A percentile compares a stretch with the other conserved stretches of the same genome.
Conservation (phyloP, 2,113 vertebrate genomes). For the Zosterops hypoxanthus region DNA sequence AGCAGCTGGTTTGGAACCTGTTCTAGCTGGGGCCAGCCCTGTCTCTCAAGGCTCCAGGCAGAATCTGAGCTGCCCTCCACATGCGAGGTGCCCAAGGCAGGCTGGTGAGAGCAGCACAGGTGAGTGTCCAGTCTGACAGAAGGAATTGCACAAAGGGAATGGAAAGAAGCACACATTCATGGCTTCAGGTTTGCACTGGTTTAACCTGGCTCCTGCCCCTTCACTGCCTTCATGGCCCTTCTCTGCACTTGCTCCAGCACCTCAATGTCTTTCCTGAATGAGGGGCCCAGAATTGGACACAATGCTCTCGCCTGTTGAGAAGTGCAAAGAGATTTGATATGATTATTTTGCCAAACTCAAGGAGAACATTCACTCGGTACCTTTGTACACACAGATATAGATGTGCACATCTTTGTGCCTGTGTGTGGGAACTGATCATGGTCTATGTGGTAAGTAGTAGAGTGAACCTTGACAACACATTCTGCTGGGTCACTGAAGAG, state of each 20-base stretch:
- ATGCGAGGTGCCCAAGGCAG: background rate
- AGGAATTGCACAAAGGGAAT: background rate
- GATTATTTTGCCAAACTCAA: background rate
- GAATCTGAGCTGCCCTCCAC: background rate
- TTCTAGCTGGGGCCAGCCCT: background rate
- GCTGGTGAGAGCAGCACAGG: background rate
- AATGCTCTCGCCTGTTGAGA: background rate
- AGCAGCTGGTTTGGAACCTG: background rate
- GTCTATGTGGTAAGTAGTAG: background rate
- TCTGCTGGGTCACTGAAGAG: slow-evolving; percentile 32
- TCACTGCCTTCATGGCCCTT: background rate
- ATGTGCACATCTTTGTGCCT: background rate
- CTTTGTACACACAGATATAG: background rate
- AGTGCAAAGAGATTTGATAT: background rate
- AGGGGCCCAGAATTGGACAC: background rate
- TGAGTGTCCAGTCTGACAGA: background rate
- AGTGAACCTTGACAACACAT: background rate
- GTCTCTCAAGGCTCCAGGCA: background rate
- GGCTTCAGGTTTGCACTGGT: background rate
- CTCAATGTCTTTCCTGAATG: background rate
- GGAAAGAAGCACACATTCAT: background rate
- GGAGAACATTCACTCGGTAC: too few species aligned
- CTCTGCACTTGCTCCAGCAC: background rate
- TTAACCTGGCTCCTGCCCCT: background rate
- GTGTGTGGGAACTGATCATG: background rate